Conservation (phyloP, 2,888 invertebrate genomes). For the Hemaris fuciformis region DNA sequence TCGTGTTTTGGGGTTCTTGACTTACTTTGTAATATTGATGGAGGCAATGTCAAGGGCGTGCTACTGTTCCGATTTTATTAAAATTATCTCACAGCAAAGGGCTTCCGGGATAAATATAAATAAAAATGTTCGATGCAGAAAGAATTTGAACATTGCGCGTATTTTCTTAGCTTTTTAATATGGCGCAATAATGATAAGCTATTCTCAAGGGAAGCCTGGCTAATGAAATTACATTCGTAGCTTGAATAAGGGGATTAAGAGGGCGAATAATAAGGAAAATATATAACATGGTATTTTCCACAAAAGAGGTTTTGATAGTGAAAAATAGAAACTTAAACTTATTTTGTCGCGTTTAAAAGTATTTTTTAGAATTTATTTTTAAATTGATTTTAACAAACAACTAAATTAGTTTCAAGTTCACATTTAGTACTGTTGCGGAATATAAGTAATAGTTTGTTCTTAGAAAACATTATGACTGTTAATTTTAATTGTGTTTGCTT, state of each 20-base stretch:
- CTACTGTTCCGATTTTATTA: background rate
- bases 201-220: background rate
- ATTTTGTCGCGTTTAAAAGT: background rate
- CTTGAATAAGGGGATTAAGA: background rate
- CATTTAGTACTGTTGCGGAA: too few species aligned
- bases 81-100: background rate
- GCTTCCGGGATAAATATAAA: background rate
- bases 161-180: background rate
- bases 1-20: conserved; percentile 8
- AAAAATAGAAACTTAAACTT: background rate
- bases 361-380: background rate
- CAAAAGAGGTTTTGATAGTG: background rate
- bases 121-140: background rate
- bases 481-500: too few species aligned
- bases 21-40: conserved; percentile 12
- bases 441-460: too few species aligned
- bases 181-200: background rate
- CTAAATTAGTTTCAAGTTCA: too few species aligned
- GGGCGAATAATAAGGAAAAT: background rate
- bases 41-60: background rate
- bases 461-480: too few species aligned
- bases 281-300: background rate
- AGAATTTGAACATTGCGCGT: background rate
- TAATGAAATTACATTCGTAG: background rate
- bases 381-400: background rate